A percentile compares a stretch with the other conserved stretches of the same genome.
These are phyloP conservation scores for Drosophila gaucha DNA, from an alignment of 2,888 invertebrate species.

Conservation along the genomic window DNA sequence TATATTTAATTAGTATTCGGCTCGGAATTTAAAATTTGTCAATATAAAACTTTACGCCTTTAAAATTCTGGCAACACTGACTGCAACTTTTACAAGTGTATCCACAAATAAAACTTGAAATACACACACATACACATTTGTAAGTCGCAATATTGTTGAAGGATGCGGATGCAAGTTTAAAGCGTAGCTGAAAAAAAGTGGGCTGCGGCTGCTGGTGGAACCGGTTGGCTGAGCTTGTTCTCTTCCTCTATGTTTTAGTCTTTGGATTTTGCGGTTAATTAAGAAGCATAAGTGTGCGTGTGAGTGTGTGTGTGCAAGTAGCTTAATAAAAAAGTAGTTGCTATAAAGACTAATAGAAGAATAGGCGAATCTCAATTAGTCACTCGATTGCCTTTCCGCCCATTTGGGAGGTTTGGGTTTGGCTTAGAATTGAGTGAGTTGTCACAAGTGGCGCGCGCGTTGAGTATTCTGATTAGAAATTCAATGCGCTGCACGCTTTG, in stretches of 20 bases:
- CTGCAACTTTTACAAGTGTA: conserved; percentile 1
- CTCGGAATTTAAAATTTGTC: no score
- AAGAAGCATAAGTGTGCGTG: conserved; percentile 40
- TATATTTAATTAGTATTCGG: no score
- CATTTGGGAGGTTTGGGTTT: conserved; percentile 10
- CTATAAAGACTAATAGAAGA: conserved; percentile 32
- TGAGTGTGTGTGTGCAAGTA: conserved; percentile 34
- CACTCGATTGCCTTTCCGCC: conserved; percentile 23
- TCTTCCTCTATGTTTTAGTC: conserved; percentile 30
- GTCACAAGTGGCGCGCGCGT: conserved; percentile 51
- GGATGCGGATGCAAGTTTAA: conserved; percentile 59
- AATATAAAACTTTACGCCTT: not conserved
- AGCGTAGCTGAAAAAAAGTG: conserved; percentile 49
- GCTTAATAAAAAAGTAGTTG: conserved; percentile 39
- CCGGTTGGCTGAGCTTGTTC: conserved; percentile 43
- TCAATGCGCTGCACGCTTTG: conserved; percentile 51
- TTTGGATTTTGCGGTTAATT: conserved; percentile 67
- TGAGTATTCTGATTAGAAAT: conserved; percentile 69
- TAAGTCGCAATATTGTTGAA: conserved; percentile 35
- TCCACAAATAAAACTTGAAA: conserved; percentile 25
- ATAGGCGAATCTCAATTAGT: conserved; percentile 68
- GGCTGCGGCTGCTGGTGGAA: conserved; percentile 48
- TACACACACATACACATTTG: conserved; percentile 24
- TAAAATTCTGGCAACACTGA: conserved; percentile 8
- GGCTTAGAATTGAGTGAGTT: conserved; percentile 40